These are phyloP conservation scores for Alligator mississippiensis DNA, from an alignment of 2,113 vertebrate species.

Conservation along the genomic window DNA sequence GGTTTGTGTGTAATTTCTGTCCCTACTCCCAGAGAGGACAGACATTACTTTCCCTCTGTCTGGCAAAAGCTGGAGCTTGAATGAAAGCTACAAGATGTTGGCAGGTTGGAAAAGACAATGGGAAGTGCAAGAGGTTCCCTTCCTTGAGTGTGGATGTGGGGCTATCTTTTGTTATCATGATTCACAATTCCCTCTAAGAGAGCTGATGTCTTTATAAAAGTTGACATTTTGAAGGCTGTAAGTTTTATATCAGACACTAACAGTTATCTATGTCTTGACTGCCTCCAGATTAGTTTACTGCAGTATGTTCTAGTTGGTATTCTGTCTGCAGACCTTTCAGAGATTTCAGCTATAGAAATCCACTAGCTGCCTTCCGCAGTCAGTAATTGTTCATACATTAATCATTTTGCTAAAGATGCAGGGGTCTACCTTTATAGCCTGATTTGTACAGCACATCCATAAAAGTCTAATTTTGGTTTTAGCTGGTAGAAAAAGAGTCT, in stretches of 20 bases:
- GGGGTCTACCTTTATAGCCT: background rate
- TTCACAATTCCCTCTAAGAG: background rate
- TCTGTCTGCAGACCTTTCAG: background rate
- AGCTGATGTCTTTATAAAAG: background rate
- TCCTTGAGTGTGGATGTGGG: background rate
- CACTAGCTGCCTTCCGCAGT: background rate
- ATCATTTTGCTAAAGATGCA: background rate
- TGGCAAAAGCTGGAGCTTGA: background rate
- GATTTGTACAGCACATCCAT: background rate
- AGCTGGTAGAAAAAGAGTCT: background rate
- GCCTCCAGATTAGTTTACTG: background rate
- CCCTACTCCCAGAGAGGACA: background rate
- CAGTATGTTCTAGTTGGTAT: background rate
- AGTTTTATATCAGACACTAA: background rate
- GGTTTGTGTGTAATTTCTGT: no score
- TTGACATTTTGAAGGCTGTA: background rate
- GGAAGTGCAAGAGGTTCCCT: background rate
- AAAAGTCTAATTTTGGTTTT: background rate
- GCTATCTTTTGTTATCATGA: fast-evolving
- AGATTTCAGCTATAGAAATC: background rate
- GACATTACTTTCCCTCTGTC: background rate
- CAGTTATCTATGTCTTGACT: background rate
- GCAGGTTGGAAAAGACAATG: background rate
- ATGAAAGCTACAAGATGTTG: background rate
- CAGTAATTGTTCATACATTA: background rate